Evolutionary conservation across 2,797 vertebrate genomes (phyloP).

Genomic region (Hybognathus amarus): DNA sequence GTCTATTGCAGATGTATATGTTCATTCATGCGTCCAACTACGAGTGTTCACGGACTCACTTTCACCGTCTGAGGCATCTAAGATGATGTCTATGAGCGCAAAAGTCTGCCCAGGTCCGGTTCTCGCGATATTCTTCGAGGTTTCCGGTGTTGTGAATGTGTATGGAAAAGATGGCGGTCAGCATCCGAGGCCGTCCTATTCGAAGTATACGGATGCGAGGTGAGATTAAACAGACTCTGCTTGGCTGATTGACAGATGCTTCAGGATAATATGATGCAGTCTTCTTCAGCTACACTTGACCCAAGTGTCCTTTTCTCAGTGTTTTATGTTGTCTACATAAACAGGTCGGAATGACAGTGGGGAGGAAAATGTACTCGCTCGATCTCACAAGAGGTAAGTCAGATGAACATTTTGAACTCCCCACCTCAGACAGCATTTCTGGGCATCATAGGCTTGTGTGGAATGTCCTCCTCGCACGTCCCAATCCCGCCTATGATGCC

Average conservation of each 20-base stretch:
- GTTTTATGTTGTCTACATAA: slow-evolving; percentile 64
- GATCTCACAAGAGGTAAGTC: slow-evolving; percentile 94
- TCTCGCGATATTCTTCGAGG: slow-evolving; percentile 93
- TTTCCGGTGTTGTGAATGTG: slow-evolving; percentile 99
- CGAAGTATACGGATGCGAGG: slow-evolving; percentile 98
- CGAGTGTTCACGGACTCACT: background rate
- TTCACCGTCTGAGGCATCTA: background rate
- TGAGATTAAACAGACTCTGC: slow-evolving; percentile 72
- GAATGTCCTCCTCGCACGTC: background rate
- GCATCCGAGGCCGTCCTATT: slow-evolving; percentile 96
- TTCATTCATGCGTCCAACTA: background rate
- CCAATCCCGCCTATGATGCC: background rate
- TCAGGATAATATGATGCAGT: slow-evolving; percentile 31
- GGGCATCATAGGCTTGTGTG: background rate
- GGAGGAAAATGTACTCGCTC: slow-evolving; percentile 97
- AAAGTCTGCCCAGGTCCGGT: slow-evolving; percentile 5
- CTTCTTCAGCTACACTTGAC: slow-evolving; percentile 40
- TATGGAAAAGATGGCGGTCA: slow-evolving; percentile 97
- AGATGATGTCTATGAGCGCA: background rate
- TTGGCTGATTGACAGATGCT: background rate
- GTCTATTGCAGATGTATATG: background rate
- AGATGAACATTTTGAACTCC: slow-evolving; percentile 44
- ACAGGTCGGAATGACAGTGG: slow-evolving; percentile 99
- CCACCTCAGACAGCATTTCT: background rate
- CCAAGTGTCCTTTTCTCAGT: background rate